A percentile compares a stretch with the other conserved stretches of the same genome.
These are phyloP conservation scores for Clunio marinus DNA, from an alignment of 2,888 invertebrate species.

Conservation along the genomic window DNA sequence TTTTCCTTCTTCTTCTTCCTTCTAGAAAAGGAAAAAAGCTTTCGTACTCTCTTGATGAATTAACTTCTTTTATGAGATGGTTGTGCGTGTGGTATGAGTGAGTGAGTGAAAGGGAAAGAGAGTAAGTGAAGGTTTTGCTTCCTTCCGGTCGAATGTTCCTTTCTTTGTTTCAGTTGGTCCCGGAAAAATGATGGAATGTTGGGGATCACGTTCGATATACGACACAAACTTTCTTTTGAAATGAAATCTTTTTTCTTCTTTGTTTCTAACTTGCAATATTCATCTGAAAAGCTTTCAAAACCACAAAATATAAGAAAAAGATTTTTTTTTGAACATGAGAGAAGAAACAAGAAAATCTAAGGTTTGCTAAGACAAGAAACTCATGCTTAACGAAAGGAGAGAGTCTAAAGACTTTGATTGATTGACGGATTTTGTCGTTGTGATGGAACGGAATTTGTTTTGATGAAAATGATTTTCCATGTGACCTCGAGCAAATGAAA, in stretches of 20 bases:
- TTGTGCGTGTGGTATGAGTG: no score
- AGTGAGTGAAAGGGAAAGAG: background rate
- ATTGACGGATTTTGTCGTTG: slow-evolving; percentile 33
- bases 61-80: slow-evolving; percentile 24
- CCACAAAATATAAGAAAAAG: no score
- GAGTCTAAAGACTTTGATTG: slow-evolving; percentile 35
- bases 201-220: slow-evolving; percentile 2
- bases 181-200: slow-evolving; percentile 17
- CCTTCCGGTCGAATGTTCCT: no score
- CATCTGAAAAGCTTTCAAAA: no score
- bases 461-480: slow-evolving; percentile 9
- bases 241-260: background rate
- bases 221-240: background rate
- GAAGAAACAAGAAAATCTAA: background rate
- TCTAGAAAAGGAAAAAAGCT: background rate
- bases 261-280: no score
- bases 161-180: slow-evolving; percentile 15
- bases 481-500: slow-evolving; percentile 17
- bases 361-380: slow-evolving; percentile 6
- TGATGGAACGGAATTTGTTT: slow-evolving; percentile 32
- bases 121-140: no score
- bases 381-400: background rate
- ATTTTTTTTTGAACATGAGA: background rate
- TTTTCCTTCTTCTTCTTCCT: slow-evolving; percentile 15
- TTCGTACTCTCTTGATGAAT: slow-evolving; percentile 32